Base-by-base conservation (phyloP, 2,113 vertebrate species). In the Hemiprocne comata region DNA sequence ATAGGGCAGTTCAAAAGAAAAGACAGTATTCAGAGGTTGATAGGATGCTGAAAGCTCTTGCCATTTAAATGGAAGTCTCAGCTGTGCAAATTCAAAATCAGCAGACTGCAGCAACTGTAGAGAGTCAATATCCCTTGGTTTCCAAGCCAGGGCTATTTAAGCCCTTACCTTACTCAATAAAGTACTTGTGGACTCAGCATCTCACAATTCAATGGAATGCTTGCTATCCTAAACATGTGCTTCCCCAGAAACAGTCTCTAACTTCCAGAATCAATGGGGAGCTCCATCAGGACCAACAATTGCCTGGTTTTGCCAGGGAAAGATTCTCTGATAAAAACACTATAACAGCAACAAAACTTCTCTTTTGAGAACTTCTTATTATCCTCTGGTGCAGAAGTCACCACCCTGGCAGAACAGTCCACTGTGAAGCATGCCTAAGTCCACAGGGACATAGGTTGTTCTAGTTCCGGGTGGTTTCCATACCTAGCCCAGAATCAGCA, bases 81-180 rank as follows among this genome's bases (percentile, higher is more conserved):
- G 21, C 73, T 60, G n/a, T 23, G 23, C 34, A 89, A 86, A 75
- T 75, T 65, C 73, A 81, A 69, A 72, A 84, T 51, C 84, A 92
- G 34, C 57, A 81, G 76, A 71, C 73, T 87, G 62, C 73, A 91
- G 81, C 28, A 94, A 53, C 44, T 89, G 51, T 21, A 89, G 73
- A 66, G 11, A 77, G 87, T 64, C 62, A 72, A 65, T 44, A 77
- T 40, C 36, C 61, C 50, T 61, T 64, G 36, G 50, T 50, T 72
- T 87, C 50, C 50, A 77, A 48, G 34, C 74, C 61, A 78, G 34
- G 16, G 44, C 53, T 89, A 23, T 72, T 87, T 69, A 79, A 87
- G 54, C 58, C 48, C 24, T 74, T 64, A 93, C 48, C 24, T 74
- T 64, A 93, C 36, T 73, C 65, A 75, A 18, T 69, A 34, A 85